Conservation (phyloP, 2,797 vertebrate genomes). For the Nyctalus aviator region DNA sequence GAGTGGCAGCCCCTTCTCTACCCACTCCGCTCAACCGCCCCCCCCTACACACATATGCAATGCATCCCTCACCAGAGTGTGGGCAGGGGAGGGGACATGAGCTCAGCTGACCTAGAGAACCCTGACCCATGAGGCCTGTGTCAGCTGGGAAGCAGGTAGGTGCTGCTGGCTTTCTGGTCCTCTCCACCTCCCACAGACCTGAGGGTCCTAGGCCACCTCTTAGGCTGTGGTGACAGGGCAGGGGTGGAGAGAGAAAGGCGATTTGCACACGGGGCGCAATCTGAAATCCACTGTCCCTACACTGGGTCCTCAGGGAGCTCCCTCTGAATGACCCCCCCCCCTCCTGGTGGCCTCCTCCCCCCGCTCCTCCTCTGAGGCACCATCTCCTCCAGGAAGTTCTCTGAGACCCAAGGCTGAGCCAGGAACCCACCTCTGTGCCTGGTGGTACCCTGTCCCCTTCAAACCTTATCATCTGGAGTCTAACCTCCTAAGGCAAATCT, state of each 20-base stretch:
- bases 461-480: background rate
- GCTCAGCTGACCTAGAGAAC: background rate
- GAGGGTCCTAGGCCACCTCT: background rate
- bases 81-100: background rate
- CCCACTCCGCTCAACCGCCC: background rate
- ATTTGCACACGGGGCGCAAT: background rate
- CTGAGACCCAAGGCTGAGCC: background rate
- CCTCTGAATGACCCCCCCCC: background rate
- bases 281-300: background rate
- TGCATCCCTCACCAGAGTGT: background rate
- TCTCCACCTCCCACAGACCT: background rate
- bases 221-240: background rate
- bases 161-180: background rate
- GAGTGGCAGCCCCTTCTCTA: background rate
- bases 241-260: background rate
- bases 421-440: background rate
- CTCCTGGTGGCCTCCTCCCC: background rate
- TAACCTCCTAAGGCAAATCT: background rate
- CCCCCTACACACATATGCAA: background rate
- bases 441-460: background rate
- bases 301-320: background rate
- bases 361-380: background rate
- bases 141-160: background rate
- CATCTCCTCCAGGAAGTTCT: background rate
- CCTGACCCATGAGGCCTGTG: background rate